Evolutionary conservation across 2,888 invertebrate species (phyloP).

Genomic region (Drosophila eohydei): DNA sequence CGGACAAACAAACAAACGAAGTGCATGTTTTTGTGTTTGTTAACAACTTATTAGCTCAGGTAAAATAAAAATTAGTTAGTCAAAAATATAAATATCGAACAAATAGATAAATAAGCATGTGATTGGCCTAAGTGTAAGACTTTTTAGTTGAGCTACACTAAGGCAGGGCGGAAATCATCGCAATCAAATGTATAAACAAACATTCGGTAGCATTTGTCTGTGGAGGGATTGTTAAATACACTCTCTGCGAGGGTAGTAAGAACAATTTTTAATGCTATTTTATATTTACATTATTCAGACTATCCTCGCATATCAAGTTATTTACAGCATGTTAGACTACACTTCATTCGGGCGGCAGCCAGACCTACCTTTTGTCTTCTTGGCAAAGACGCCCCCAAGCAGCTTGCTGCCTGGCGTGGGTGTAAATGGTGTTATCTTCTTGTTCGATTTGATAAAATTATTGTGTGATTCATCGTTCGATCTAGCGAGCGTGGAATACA

Average conservation of each 20-base stretch:
- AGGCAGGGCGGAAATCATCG: not conserved
- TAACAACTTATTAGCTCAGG: conserved; percentile 34
- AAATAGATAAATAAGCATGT: conserved; percentile 18
- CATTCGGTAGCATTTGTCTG: not conserved
- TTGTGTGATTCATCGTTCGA: conserved; percentile 50
- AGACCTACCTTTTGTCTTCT: conserved; percentile 81
- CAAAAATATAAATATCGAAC: conserved; percentile 24
- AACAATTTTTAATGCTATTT: not conserved
- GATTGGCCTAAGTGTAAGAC: not conserved
- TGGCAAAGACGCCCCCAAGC: conserved; percentile 84
- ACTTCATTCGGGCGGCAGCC: not conserved
- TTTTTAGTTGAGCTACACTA: not conserved
- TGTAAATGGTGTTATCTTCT: conserved; percentile 78
- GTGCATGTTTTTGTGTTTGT: conserved; percentile 29
- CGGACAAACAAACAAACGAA: conserved; percentile 71
- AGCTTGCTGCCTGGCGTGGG: conserved; percentile 81
- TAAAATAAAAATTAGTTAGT: conserved; percentile 51
- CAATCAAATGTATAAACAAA: not conserved
- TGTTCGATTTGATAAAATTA: conserved; percentile 53
- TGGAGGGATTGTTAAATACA: not conserved
- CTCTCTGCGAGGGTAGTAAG: not conserved
- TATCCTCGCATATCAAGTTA: not conserved
- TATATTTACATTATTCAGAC: not conserved
- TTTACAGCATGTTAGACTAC: not conserved
- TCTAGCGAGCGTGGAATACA: conserved; percentile 69